These are phyloP conservation scores for Amyelois transitella DNA, from an alignment of 1,140 invertebrate species.

Conservation along the genomic window DNA sequence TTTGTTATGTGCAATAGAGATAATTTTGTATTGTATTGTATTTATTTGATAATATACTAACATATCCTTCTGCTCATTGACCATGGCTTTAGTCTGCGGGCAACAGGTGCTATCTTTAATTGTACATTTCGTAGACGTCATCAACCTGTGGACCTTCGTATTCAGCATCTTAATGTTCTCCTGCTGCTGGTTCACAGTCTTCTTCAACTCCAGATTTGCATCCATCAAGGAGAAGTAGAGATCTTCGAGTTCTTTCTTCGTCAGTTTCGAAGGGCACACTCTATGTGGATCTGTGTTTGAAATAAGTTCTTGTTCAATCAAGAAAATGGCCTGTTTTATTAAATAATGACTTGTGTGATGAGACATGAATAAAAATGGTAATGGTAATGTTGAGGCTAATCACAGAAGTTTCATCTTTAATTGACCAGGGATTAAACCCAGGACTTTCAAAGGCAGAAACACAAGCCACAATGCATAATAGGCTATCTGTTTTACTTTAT, in stretches of 20 bases:
- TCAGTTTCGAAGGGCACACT: conserved; percentile 49
- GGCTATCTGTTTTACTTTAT: no score
- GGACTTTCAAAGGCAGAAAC: no score
- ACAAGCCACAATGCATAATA: no score
- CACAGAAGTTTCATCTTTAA: no score
- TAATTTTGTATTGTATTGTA: no score
- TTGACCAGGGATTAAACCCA: no score
- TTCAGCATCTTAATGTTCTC: conserved; percentile 36
- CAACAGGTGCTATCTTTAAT: conserved; percentile 33
- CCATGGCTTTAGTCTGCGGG: conserved; percentile 23
- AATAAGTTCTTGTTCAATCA: not conserved
- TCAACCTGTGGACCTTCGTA: conserved; percentile 47
- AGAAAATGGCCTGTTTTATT: no score
- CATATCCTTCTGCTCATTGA: conserved; percentile 52
- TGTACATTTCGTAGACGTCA: conserved; percentile 20
- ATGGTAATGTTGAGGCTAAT: no score
- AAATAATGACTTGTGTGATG: no score
- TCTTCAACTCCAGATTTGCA: conserved; percentile 47
- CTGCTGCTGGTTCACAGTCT: conserved; percentile 40
- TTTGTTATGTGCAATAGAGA: no score
- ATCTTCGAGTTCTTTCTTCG: conserved; percentile 50
- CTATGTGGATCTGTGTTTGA: conserved; percentile 30
- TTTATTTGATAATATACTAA: conserved; percentile 19
- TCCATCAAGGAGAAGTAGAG: conserved; percentile 51
- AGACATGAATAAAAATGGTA: no score